phyloP scores from a whole-genome alignment of 2,113 vertebrate genomes.

The Candoia aspera region DNA sequence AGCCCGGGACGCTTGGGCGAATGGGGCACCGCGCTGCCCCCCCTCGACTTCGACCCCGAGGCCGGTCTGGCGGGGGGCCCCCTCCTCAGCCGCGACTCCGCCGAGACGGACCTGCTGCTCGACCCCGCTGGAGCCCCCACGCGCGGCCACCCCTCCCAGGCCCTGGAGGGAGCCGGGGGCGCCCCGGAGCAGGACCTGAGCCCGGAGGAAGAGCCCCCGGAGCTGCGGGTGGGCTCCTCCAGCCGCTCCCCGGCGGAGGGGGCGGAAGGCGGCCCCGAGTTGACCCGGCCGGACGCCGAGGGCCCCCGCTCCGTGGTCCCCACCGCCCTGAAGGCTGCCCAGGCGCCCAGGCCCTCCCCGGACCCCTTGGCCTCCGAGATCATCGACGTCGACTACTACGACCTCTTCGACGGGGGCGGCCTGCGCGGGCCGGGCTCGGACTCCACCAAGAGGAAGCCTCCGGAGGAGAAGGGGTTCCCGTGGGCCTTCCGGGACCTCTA shows the following conservation, averaged over 20 bases:
- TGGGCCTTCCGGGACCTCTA: constrained; percentile 85
- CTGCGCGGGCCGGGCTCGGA: constrained; percentile 59
- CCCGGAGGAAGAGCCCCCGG: constrained; percentile 63
- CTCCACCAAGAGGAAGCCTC: constrained; percentile 23
- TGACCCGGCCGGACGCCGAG: constrained; percentile 70
- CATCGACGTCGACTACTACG: constrained; percentile 85
- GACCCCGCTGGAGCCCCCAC: constrained; percentile 40
- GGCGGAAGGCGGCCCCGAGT: constrained; percentile 60
- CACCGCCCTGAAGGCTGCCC: constrained; percentile 45
- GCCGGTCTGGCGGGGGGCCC: not conserved
- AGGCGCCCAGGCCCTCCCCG: constrained; percentile 45
- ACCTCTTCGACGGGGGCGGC: constrained; percentile 70
- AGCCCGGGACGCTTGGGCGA: constrained; percentile 28
- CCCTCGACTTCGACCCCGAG: constrained; percentile 24
- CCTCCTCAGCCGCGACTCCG: constrained; percentile 67
- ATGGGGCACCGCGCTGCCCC: constrained; percentile 27
- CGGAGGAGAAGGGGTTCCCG: constrained; percentile 76
- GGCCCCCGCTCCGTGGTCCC: constrained; percentile 52
- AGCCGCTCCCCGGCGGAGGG: constrained; percentile 70
- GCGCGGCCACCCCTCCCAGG: not conserved
- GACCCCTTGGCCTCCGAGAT: constrained; percentile 65
- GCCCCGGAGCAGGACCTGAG: constrained; percentile 35
- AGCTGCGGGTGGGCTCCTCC: constrained; percentile 44
- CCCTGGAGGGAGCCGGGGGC: constrained; percentile 10
- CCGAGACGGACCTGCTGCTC: constrained; percentile 72